These are phyloP conservation scores for Clinocottus analis DNA, from an alignment of 2,113 vertebrate genomes.

Conservation along the genomic window DNA sequence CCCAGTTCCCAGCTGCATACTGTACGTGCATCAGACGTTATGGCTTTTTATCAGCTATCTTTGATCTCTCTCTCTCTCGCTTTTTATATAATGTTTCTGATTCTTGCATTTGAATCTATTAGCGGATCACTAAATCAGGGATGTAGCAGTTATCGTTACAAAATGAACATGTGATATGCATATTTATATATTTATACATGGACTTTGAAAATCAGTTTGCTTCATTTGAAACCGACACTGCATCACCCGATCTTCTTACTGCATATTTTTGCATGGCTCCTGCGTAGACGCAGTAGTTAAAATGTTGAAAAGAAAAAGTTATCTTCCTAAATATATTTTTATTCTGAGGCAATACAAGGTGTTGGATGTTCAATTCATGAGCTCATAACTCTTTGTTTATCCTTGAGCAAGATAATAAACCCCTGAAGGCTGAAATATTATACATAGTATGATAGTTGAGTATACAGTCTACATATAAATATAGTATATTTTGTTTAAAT, in stretches of 20 bases:
- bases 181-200: slow-evolving; percentile 67
- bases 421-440: background rate
- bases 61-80: slow-evolving; percentile 73
- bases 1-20: slow-evolving; percentile 70
- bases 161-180: slow-evolving; percentile 67
- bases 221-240: slow-evolving; percentile 47
- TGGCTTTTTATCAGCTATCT: slow-evolving; percentile 73
- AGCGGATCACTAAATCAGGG: slow-evolving; percentile 62
- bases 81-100: slow-evolving; percentile 72
- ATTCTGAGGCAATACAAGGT: background rate
- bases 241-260: slow-evolving; percentile 8
- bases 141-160: slow-evolving; percentile 71
- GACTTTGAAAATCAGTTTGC: slow-evolving; percentile 64
- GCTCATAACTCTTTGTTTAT: background rate
- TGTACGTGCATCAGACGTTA: slow-evolving; percentile 72
- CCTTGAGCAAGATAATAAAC: background rate
- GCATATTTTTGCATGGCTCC: slow-evolving; percentile 17
- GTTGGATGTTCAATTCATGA: background rate
- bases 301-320: slow-evolving; percentile 33
- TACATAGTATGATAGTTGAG: background rate
- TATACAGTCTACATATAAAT: background rate
- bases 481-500: slow-evolving; percentile 1
- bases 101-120: slow-evolving; percentile 74
- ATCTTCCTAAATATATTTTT: background rate
- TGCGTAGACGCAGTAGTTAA: slow-evolving; percentile 14